Evolutionary conservation across 2,888 invertebrate species (phyloP), one percentile per base, ranked within the genome.

Genomic region (Cataglyphis rosenhaueri): DNA sequence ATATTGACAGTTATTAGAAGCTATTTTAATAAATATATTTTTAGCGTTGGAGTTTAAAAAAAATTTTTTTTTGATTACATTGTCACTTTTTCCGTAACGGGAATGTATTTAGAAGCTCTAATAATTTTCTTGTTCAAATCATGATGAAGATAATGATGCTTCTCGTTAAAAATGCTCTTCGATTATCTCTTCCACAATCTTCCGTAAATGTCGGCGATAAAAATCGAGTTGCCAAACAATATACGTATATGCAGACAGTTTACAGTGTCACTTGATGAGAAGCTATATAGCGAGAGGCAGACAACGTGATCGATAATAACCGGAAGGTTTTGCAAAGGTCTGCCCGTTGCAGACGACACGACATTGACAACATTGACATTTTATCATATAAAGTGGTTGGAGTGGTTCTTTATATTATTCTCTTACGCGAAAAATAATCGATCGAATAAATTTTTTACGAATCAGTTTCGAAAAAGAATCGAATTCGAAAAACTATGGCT

Each of bases 311-410:
- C 73, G 68, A 76, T 76, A 76, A 75, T 55, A 66, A 55, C n/a
- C 38, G 68, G 66, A 76, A 55, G 75, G 41, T 68, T 66, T 66
- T 29, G 41, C 29, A 38, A 66, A 76, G 52, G 66, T 65, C 66
- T 35, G 44, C 62, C 6, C 38, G 38, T 38, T 35, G 68, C 68
- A 15, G 66, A 66, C 12, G 38, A 75, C 52, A 18, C 35, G 21
- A 74, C 48, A 65, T 75, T 65, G 74, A 76, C 76, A 75, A 66
- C 66, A 75, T 76, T 76, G 66, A 76, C 68, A 68, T 76, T 76
- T 76, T 76, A 68, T 76, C 68, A 68, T 76, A 38, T 41, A 76
- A 66, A 76, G 68, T 66, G 55, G 38, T 29, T 68, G 38, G 41
- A 76, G 38, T 66, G 48, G 55, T 76, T 68, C n/a, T 55, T 38